phyloP scores from a whole-genome alignment of 2,888 invertebrate species.

The Myopa testacea region DNA sequence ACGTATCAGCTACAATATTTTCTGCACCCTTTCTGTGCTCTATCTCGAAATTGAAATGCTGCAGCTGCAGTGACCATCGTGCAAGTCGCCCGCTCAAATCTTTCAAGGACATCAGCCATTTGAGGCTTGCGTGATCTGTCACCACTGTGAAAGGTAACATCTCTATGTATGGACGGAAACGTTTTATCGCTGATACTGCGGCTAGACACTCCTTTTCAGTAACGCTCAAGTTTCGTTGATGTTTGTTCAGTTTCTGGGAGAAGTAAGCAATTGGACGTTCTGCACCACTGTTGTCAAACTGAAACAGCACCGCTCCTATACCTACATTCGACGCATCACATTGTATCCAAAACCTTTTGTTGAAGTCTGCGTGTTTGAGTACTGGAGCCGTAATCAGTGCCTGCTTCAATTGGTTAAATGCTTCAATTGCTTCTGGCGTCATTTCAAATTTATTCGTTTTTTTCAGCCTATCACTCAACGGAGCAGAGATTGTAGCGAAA shows the following conservation, averaged over 20 bases:
- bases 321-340: conserved; percentile 23
- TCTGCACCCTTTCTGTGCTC: neutral
- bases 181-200: neutral
- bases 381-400: conserved; percentile 18
- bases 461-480: no score
- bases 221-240: neutral
- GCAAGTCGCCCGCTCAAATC: neutral
- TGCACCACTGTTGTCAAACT: no score
- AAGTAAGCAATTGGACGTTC: no score
- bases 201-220: neutral
- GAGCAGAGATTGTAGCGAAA: no score
- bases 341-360: conserved; percentile 21
- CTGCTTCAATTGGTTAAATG: conserved; percentile 14
- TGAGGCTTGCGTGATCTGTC: neutral
- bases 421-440: conserved; percentile 18
- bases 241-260: no score
- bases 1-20: neutral
- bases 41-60: neutral
- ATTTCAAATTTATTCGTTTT: conserved; percentile 28
- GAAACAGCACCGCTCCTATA: conserved; percentile 15
- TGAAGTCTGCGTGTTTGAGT: neutral
- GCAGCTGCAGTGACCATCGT: conserved; percentile 6
- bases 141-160: neutral
- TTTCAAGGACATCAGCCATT: neutral
- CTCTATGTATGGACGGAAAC: neutral